Evolutionary conservation across 2,113 vertebrate genomes (phyloP).

Genomic region (Scophthalmus maximus): DNA sequence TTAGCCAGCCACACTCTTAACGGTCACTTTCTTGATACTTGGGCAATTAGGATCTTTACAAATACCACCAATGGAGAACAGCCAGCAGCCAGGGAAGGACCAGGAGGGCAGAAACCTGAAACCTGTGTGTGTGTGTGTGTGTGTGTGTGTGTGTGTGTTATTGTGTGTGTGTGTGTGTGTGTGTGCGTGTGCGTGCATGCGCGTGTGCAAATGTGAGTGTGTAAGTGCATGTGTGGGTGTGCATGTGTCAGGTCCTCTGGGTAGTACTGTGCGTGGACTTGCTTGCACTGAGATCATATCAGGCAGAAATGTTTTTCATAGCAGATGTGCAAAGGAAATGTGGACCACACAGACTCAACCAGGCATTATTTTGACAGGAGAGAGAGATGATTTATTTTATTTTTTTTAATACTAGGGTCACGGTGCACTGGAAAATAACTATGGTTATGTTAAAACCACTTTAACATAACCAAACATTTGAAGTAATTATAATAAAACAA

Average conservation of each 20-base stretch:
- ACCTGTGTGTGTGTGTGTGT: slow-evolving; percentile 14
- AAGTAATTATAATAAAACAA: background rate
- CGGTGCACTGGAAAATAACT: background rate
- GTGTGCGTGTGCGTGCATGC: too few species aligned
- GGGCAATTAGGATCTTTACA: slow-evolving; percentile 74
- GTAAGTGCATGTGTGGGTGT: background rate
- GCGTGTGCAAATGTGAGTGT: background rate
- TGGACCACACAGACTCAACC: background rate
- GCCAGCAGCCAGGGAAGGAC: slow-evolving; percentile 33
- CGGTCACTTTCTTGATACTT: slow-evolving; percentile 69
- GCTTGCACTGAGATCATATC: background rate
- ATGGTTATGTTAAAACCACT: too few species aligned
- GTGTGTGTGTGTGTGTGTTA: background rate
- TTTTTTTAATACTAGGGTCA: background rate
- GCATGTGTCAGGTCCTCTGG: background rate
- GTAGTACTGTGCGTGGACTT: background rate
- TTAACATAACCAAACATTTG: too few species aligned
- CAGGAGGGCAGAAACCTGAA: slow-evolving; percentile 8
- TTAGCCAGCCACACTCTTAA: slow-evolving; percentile 69
- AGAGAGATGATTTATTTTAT: background rate
- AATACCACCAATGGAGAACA: slow-evolving; percentile 69
- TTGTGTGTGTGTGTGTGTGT: background rate
- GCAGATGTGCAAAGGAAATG: background rate
- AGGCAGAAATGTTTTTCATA: slow-evolving; percentile 3
- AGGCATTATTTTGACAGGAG: background rate